Evolutionary conservation across 2,797 vertebrate species (phyloP), one percentile per base, ranked within the genome.

Genomic region (Nasua narica): DNA sequence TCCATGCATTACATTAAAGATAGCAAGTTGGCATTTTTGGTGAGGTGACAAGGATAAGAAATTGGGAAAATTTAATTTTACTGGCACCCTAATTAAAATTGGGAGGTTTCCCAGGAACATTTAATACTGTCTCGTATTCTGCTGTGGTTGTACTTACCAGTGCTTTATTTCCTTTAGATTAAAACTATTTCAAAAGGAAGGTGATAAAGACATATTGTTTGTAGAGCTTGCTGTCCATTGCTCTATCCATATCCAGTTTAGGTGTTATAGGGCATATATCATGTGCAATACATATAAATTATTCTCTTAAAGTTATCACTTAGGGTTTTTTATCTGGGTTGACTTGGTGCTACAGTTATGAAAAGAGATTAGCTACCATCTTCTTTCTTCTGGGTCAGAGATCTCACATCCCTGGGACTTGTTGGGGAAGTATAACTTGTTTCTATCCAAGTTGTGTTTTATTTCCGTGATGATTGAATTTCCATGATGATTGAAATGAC

Each of bases 51-150:
- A 58, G 27, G 37, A 21, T n/a, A 77, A 23, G 86, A 96, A 90
- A 81, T 93, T 65, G 56, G 46, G 91, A 58, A 88, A 85, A 70
- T 87, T 88, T 81, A 82, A 87, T 95, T 90, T 92, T 94, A 76
- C 19, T 29, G 69, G 32, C n/a, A n/a, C 19, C 19, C 35, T 95
- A 72, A 78, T 95, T 96, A 94, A 95, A 85, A 88, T 32, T 16
- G 56, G 46, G 40, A 77, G 25, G 40, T 81, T 96, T 58, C n/a
- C 72, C 35, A 56, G 89, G 83, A 94, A 32, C 25, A 9, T 67
- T 94, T 93, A 46, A 23, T 60, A 19, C 52, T 95, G 32, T 60
- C 0, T 60, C 72, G 19, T 67, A 77, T 60, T 8, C 40, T 5
- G 0, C 23, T 32, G 48, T 94, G 70, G 23, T 74, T 92, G 1